Evolutionary conservation across 2,888 invertebrate genomes (phyloP).

Genomic region (Andricus quercusramuli): DNA sequence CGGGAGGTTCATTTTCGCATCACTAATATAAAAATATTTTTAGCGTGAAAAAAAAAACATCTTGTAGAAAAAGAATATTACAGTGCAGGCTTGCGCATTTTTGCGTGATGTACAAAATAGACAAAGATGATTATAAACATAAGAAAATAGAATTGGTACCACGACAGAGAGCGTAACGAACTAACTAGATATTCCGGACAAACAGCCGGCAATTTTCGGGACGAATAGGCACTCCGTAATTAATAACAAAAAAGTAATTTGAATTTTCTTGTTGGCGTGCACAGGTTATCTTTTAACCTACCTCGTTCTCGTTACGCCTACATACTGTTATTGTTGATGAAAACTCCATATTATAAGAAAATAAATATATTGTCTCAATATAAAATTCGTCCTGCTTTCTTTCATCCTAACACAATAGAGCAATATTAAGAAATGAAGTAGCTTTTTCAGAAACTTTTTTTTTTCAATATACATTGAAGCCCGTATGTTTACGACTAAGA

Average conservation of each 20-base stretch:
- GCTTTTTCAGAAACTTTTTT: too few species aligned
- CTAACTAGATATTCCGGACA: background rate
- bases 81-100: conserved; percentile 13
- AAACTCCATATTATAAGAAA: conserved; percentile 77
- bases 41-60: conserved; percentile 34
- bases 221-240: background rate
- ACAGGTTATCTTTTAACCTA: conserved; percentile 74
- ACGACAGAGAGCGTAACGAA: background rate
- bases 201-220: background rate
- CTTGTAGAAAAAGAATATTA: conserved; percentile 38
- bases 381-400: conserved; percentile 31
- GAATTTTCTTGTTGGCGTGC: conserved; percentile 73
- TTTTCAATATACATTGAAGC: too few species aligned
- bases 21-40: conserved; percentile 19
- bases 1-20: background rate
- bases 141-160: conserved; percentile 22
- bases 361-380: conserved; percentile 78
- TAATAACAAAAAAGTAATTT: conserved; percentile 13
- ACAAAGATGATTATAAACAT: conserved; percentile 36
- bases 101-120: conserved; percentile 35
- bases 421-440: too few species aligned
- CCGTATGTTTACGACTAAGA: too few species aligned
- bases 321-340: conserved; percentile 78
- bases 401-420: background rate
- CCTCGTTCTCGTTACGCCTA: conserved; percentile 78